phyloP scores from a whole-genome alignment of 2,113 vertebrate genomes.

The Syngnathus floridae region DNA sequence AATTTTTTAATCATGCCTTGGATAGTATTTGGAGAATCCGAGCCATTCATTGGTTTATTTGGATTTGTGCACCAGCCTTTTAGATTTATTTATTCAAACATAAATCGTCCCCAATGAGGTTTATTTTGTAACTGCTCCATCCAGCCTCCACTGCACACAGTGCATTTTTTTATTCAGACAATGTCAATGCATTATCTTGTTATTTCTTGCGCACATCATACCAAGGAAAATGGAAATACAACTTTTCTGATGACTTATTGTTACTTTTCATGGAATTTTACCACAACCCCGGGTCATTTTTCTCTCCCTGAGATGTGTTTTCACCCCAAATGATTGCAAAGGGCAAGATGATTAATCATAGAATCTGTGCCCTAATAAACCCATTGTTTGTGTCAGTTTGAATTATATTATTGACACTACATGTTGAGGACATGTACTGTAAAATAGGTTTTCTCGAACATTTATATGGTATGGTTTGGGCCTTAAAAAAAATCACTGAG shows the following conservation, averaged over 20 bases:
- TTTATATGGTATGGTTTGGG: not conserved
- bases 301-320: conserved; percentile 21
- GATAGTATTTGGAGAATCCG: not conserved
- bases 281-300: not conserved
- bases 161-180: not conserved
- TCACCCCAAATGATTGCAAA: conserved; percentile 13
- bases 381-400: conserved; percentile 13
- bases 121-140: not conserved
- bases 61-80: not conserved
- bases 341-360: conserved; percentile 31
- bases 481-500: conserved; percentile 12
- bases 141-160: not conserved
- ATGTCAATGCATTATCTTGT: not conserved
- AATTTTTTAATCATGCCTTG: not conserved
- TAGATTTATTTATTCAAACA: not conserved
- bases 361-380: conserved; percentile 18
- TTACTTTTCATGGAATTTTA: conserved; percentile 4
- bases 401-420: conserved; percentile 14
- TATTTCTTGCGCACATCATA: not conserved
- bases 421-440: not conserved
- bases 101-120: not conserved
- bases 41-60: not conserved
- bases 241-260: conserved; percentile 11
- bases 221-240: not conserved
- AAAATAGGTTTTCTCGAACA: conserved; percentile 10